Base-by-base conservation (phyloP, 2,888 invertebrate species). In the Hermodice carunculata region DNA sequence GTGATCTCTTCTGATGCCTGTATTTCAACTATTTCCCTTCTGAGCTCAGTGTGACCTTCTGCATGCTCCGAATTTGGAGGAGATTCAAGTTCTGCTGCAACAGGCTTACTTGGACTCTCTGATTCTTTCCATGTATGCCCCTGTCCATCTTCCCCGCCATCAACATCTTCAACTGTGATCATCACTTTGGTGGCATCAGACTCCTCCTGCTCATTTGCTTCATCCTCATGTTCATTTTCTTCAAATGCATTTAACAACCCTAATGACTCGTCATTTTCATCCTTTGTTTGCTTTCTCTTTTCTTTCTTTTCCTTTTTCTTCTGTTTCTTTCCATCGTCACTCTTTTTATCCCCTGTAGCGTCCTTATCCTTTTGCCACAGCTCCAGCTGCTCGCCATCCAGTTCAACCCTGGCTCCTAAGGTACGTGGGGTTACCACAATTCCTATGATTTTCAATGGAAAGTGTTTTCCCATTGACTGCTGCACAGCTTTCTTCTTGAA, bases 321-420 rank as follows among this genome's bases (percentile, higher is more conserved):
- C 14, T 37, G 8, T 37, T 17, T 37, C 37, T 17, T 37, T 37
- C 37, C 37, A 11, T 37, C 14, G 8, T 17, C 14, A 8, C 37
- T 37, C 14, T 17, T 37, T 37, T 37, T 37, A 14, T 17, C 14
- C 14, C 37, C 26, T 11, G 26, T 28, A 14, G 53, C 59, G 19
- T 46, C 28, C 58, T 65, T 65, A 24, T 70, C 66, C 28, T 43
- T 51, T 2, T 31, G 43, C 70, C 70, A 70, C n/a, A 70, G 54
- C 24, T 32, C 11, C 24, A 62, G 19, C 29, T 58, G 51, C n/a
- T 32, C 11, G 6, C 49, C 31, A 43, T 37, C 60, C 32, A 70
- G 48, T n/a, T 40, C 28, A 6, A 70, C 26, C 29, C 61, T 26
- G 3, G 60, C 65, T 14, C 65, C 64, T 6, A 44, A 49, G 4